Percentiles rank a stretch among this genome's conserved stretches.
phyloP scores from a whole-genome alignment of 2,888 invertebrate species.

The Lepidocyrtinus sp. region DNA sequence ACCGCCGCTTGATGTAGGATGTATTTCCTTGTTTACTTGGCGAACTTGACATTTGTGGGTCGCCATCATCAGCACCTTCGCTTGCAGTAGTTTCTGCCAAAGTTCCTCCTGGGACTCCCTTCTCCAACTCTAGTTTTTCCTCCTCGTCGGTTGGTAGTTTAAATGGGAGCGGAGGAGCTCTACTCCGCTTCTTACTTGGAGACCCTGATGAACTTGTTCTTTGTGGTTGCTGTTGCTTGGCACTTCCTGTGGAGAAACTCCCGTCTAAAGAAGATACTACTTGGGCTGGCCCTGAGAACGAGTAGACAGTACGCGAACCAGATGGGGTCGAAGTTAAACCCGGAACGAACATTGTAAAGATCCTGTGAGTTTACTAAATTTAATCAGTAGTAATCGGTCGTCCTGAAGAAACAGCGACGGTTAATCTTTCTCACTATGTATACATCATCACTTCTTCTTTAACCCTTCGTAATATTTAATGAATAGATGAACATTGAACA shows the following conservation, averaged over 20 bases:
- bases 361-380: neutral
- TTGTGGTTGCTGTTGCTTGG: neutral
- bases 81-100: neutral
- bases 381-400: neutral
- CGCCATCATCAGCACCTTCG: neutral
- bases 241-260: neutral
- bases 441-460: neutral
- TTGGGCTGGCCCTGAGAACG: constrained; percentile 22
- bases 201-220: neutral
- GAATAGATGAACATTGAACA: neutral
- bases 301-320: constrained; percentile 36
- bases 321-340: constrained; percentile 9
- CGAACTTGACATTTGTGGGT: neutral
- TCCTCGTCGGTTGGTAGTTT: constrained; percentile 48
- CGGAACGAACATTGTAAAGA: constrained; percentile 36
- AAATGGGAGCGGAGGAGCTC: constrained; percentile 40
- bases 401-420: neutral
- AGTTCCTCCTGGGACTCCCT: constrained; percentile 24
- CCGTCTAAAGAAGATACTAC: neutral
- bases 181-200: constrained; percentile 42
- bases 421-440: neutral
- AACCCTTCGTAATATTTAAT: neutral
- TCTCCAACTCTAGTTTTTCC: constrained; percentile 22
- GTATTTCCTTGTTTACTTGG: neutral
- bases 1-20: constrained; percentile 33